These are phyloP conservation scores for Probosciger aterrimus DNA, from an alignment of 2,113 vertebrate genomes.

Conservation along the genomic window DNA sequence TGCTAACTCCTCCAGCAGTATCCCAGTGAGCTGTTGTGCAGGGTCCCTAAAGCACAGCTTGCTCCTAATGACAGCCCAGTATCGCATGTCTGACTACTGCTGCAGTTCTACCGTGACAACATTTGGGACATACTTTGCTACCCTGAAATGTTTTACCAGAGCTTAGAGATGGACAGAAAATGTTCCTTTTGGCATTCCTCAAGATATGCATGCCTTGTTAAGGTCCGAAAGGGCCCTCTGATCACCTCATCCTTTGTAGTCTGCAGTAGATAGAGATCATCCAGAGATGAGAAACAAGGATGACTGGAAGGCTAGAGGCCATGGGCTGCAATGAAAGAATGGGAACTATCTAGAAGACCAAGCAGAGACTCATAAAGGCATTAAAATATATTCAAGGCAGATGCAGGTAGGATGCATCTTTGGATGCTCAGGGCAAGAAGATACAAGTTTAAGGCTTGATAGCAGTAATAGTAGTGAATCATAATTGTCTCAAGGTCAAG, in stretches of 20 bases:
- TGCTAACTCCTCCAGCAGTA: background rate
- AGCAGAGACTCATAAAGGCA: background rate
- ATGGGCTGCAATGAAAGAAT: background rate
- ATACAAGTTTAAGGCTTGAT: background rate
- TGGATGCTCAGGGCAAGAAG: background rate
- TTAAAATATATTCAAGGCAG: background rate
- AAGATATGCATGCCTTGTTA: background rate
- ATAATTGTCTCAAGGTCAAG: background rate
- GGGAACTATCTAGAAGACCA: background rate
- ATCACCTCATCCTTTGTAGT: background rate
- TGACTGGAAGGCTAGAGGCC: background rate
- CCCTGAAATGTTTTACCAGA: background rate
- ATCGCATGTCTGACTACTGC: fast-evolving
- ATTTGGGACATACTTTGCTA: background rate
- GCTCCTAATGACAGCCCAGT: background rate
- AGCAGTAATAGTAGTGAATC: background rate
- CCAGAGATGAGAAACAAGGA: background rate
- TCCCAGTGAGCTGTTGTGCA: background rate
- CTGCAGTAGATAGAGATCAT: background rate
- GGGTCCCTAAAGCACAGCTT: background rate
- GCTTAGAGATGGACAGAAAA: background rate
- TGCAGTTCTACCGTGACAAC: background rate
- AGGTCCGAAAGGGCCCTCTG: background rate
- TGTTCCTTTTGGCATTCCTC: background rate
- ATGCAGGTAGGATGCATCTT: background rate